These are phyloP conservation scores for Oryzaephilus surinamensis DNA, from an alignment of 1,140 invertebrate species.

Conservation along the genomic window DNA sequence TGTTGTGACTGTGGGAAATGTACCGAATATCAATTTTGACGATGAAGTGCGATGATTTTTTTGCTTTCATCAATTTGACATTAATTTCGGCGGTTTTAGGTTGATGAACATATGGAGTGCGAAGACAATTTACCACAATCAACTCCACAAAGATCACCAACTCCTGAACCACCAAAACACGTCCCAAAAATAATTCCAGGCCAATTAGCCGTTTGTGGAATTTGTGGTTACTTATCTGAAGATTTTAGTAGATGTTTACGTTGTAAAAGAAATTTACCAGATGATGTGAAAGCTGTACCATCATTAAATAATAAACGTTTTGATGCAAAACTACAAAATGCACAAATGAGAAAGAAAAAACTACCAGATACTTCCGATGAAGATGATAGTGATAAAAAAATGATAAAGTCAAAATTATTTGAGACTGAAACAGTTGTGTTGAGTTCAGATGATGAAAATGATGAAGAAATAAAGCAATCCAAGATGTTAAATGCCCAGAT, in stretches of 20 bases:
- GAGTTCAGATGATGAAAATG: slow-evolving; percentile 53
- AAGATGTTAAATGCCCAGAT: slow-evolving; percentile 21
- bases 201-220: slow-evolving; percentile 57
- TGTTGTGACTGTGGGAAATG: slow-evolving; percentile 54
- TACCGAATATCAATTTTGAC: slow-evolving; percentile 10
- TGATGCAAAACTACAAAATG: neutral
- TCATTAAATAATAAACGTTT: slow-evolving; percentile 5
- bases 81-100: too few species aligned
- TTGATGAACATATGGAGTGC: too few species aligned
- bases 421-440: slow-evolving; percentile 52
- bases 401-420: slow-evolving; percentile 28
- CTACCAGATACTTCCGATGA: too few species aligned
- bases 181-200: slow-evolving; percentile 51
- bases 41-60: slow-evolving; percentile 1
- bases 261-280: slow-evolving; percentile 43
- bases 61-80: too few species aligned
- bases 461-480: slow-evolving; percentile 19
- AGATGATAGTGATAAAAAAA: too few species aligned
- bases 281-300: slow-evolving; percentile 41
- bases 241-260: slow-evolving; percentile 62
- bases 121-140: too few species aligned
- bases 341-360: too few species aligned
- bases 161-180: slow-evolving; percentile 32
- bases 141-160: slow-evolving; percentile 15
- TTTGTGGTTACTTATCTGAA: slow-evolving; percentile 58